These are phyloP conservation scores for Hystrix brachyura DNA, from an alignment of 2,113 vertebrate species.

Conservation along the genomic window DNA sequence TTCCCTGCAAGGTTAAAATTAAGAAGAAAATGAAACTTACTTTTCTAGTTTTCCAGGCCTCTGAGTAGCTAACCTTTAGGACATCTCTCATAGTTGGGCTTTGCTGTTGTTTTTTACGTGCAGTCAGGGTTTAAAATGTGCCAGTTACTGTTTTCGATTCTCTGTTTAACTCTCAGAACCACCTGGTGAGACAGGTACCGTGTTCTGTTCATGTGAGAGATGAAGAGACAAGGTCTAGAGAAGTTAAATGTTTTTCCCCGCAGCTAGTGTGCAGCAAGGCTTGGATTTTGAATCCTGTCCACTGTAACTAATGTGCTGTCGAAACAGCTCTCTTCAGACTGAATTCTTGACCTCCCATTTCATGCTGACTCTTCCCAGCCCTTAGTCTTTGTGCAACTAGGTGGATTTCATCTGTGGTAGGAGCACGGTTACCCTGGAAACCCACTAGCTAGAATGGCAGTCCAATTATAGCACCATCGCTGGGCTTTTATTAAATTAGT, in stretches of 20 bases:
- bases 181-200: neutral
- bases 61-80: neutral
- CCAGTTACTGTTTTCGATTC: neutral
- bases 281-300: neutral
- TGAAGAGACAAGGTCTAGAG: neutral
- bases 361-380: conserved; percentile 29
- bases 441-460: conserved; percentile 85
- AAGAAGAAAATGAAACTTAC: neutral
- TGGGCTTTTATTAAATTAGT: conserved; percentile 88
- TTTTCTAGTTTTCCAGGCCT: neutral
- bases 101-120: neutral
- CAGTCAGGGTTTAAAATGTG: neutral
- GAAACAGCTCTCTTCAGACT: neutral
- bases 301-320: neutral
- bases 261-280: neutral
- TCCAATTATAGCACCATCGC: conserved; percentile 86
- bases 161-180: neutral
- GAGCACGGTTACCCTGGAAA: conserved; percentile 90
- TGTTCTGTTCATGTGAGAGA: conserved; percentile 10
- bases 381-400: conserved; percentile 84
- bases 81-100: neutral
- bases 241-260: neutral
- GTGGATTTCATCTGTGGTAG: conserved; percentile 87
- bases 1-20: neutral
- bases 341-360: conserved; percentile 60